Conservation (phyloP, 37 sponge, comb jelly and placozoan genomes). For the Petrosia ficiformis region DNA sequence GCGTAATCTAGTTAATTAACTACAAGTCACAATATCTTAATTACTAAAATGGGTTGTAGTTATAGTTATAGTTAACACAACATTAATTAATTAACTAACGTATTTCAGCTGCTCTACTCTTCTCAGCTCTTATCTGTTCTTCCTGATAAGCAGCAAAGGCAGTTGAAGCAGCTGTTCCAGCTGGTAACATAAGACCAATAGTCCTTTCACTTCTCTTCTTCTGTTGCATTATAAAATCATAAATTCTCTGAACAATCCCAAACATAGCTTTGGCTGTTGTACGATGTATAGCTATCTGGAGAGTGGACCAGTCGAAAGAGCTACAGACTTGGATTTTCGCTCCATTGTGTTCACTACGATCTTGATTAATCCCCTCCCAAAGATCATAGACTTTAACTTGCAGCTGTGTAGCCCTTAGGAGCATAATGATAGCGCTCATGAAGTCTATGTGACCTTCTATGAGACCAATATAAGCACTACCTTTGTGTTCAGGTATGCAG, state of each 20-base stretch:
- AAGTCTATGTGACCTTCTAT: constrained; percentile 71
- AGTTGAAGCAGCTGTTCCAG: constrained; percentile 37
- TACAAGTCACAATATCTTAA: background rate
- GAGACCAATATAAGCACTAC: constrained; percentile 18
- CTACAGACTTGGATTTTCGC: background rate
- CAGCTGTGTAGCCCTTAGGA: constrained; percentile 32
- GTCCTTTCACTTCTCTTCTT: constrained; percentile 74
- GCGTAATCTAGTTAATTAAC: background rate
- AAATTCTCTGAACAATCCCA: constrained; percentile 60
- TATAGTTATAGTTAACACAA: too few species aligned
- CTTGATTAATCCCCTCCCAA: constrained; percentile 52
- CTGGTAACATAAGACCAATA: constrained; percentile 58
- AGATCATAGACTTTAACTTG: constrained; percentile 21
- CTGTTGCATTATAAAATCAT: constrained; percentile 72
- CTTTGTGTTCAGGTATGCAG: constrained; percentile 54
- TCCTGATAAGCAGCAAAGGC: constrained; percentile 49
- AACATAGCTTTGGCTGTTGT: constrained; percentile 55
- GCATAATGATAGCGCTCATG: constrained; percentile 68
- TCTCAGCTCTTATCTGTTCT: constrained; percentile 21
- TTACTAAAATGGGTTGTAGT: too few species aligned
- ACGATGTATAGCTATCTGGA: constrained; percentile 57
- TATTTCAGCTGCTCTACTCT: background rate
- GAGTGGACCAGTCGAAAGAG: constrained; percentile 46
- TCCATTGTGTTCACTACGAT: background rate
- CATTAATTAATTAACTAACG: too few species aligned